These are phyloP conservation scores for Vultur gryphus DNA, from an alignment of 2,797 vertebrate species.

Conservation along the genomic window DNA sequence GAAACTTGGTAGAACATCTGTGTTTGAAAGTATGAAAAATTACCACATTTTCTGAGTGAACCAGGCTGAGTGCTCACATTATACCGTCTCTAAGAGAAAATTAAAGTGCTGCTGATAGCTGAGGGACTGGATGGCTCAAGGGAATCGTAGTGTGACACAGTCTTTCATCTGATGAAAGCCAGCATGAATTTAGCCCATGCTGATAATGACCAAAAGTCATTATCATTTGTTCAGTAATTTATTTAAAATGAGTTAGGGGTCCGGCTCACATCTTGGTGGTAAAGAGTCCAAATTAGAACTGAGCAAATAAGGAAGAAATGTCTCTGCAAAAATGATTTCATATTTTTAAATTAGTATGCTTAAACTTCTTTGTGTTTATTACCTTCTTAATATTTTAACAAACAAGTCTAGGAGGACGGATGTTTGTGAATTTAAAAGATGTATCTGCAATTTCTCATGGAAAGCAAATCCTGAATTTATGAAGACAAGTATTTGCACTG, in stretches of 20 bases:
- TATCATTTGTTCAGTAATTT: conserved; percentile 62
- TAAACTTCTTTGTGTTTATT: not conserved
- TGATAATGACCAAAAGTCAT: conserved; percentile 63
- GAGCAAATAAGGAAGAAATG: conserved; percentile 20
- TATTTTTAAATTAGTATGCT: not conserved
- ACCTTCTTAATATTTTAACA: conserved; percentile 20
- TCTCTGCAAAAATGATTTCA: not conserved
- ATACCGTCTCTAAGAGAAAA: conserved; percentile 61
- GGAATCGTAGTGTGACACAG: conserved; percentile 55
- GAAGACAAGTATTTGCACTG: not conserved
- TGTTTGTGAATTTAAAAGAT: not conserved
- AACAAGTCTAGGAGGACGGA: not conserved
- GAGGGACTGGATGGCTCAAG: conserved; percentile 64
- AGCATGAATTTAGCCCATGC: conserved; percentile 56
- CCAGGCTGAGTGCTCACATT: conserved; percentile 60
- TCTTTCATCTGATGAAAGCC: conserved; percentile 68
- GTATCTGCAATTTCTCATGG: not conserved
- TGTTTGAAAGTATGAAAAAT: conserved; percentile 67
- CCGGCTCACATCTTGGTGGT: not conserved
- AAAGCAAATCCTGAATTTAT: conserved; percentile 9
- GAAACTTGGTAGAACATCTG: conserved; percentile 60
- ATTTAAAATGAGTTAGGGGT: conserved; percentile 60
- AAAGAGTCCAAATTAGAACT: conserved; percentile 23
- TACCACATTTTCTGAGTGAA: conserved; percentile 63
- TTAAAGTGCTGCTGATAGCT: conserved; percentile 65